Conservation (phyloP, 2,888 invertebrate species). For the Laothoe populi region DNA sequence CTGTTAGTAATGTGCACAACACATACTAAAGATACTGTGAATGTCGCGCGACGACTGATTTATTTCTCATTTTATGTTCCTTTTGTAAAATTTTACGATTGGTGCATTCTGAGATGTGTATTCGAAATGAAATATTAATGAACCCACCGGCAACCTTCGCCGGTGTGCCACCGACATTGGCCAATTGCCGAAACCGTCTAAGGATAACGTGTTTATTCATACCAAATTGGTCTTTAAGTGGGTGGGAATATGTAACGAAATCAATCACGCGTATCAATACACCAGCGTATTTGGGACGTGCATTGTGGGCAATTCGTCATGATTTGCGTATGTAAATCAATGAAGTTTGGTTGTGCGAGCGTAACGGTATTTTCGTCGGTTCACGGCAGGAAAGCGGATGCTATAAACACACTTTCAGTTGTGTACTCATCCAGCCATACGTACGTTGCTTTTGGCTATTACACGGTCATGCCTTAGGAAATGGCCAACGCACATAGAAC, state of each 20-base stretch:
- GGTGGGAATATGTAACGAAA: slow-evolving; percentile 36
- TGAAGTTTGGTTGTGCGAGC: slow-evolving; percentile 76
- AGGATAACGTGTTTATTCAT: slow-evolving; percentile 50
- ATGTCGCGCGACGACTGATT: slow-evolving; percentile 25
- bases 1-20: not conserved
- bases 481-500: slow-evolving; percentile 35
- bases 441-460: slow-evolving; percentile 55
- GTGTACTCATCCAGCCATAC: slow-evolving; percentile 58
- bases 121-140: slow-evolving; percentile 49
- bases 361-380: slow-evolving; percentile 83
- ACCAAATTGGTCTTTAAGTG: slow-evolving; percentile 42
- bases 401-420: slow-evolving; percentile 81
- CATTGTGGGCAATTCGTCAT: slow-evolving; percentile 80
- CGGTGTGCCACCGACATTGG: slow-evolving; percentile 37
- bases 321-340: slow-evolving; percentile 83
- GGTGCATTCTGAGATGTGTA: slow-evolving; percentile 41
- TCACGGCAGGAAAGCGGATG: slow-evolving; percentile 80
- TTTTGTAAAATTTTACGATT: slow-evolving; percentile 42
- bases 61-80: slow-evolving; percentile 34
- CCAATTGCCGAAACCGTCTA: slow-evolving; percentile 44
- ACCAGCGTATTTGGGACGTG: slow-evolving; percentile 68
- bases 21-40: slow-evolving; percentile 6
- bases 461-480: slow-evolving; percentile 36
- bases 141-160: slow-evolving; percentile 40
- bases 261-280: slow-evolving; percentile 48